phyloP scores from a whole-genome alignment of 2,113 vertebrate species.

The Sminthopsis crassicaudata region DNA sequence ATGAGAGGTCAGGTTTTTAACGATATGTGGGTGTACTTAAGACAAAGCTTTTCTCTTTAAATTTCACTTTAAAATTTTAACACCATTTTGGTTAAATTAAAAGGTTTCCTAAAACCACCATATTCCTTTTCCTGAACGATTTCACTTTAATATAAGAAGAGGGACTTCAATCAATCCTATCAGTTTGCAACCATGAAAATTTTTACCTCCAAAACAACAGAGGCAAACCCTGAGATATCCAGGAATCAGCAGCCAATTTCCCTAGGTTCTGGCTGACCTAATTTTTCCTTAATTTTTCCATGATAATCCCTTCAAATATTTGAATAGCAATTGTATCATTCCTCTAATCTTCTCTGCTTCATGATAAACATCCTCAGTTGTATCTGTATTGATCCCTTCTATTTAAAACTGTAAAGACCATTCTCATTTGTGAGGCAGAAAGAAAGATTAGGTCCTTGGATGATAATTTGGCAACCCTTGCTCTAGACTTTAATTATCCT shows the following conservation, averaged over 20 bases:
- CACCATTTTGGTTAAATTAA: neutral
- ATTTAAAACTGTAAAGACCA: no score
- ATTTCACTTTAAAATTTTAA: neutral
- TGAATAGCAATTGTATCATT: no score
- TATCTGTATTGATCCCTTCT: no score
- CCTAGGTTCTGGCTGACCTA: no score
- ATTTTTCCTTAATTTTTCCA: no score
- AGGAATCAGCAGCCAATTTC: neutral
- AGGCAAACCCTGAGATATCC: no score
- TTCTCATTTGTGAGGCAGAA: no score
- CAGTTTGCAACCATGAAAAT: neutral
- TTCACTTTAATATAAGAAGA: neutral
- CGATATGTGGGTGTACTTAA: neutral
- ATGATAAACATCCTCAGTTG: no score
- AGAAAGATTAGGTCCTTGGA: neutral
- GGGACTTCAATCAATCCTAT: neutral
- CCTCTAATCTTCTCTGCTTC: no score
- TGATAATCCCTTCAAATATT: no score
- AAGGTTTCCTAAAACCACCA: neutral
- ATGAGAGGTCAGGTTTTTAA: neutral
- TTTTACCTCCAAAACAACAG: neutral
- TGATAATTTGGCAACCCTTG: neutral
- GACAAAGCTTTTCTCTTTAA: neutral
- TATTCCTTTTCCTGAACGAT: neutral
- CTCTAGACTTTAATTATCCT: neutral